A percentile compares a stretch with the other conserved stretches of the same genome.
phyloP scores from a whole-genome alignment of 2,888 invertebrate genomes.

The Pseudoips prasinana region DNA sequence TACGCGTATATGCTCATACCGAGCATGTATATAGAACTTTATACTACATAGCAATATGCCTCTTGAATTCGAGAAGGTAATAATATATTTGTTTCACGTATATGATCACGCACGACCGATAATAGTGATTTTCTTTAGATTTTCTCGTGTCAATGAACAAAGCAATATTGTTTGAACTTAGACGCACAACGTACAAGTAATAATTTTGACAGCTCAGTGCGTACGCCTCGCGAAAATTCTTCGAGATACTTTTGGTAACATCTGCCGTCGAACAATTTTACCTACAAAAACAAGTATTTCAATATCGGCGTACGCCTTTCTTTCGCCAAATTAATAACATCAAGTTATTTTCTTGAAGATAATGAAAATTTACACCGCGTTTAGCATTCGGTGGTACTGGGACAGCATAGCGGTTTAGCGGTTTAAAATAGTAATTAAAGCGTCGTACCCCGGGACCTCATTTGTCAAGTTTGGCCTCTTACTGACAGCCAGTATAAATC shows the following conservation, averaged over 20 bases:
- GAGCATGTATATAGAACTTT: too few species aligned
- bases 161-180: conserved; percentile 36
- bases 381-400: too few species aligned
- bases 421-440: conserved; percentile 50
- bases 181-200: conserved; percentile 29
- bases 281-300: conserved; percentile 18
- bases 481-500: conserved; percentile 46
- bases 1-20: too few species aligned
- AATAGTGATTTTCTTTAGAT: conserved; percentile 27
- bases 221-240: conserved; percentile 24
- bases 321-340: too few species aligned
- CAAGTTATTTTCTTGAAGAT: too few species aligned
- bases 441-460: conserved; percentile 37
- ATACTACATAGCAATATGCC: too few species aligned
- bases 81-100: conserved; percentile 12
- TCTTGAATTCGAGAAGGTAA: too few species aligned
- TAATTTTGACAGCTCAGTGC: conserved; percentile 48
- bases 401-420: too few species aligned
- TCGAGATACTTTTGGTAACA: conserved; percentile 31
- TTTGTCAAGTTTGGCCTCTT: conserved; percentile 50
- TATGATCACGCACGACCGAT: conserved; percentile 10
- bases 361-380: too few species aligned
- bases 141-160: conserved; percentile 32
- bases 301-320: too few species aligned
- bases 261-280: conserved; percentile 29